A percentile compares a stretch with the other conserved stretches of the same genome.
Conservation (phyloP, 2,888 invertebrate species). For the Acanthosepion lycidas region DNA sequence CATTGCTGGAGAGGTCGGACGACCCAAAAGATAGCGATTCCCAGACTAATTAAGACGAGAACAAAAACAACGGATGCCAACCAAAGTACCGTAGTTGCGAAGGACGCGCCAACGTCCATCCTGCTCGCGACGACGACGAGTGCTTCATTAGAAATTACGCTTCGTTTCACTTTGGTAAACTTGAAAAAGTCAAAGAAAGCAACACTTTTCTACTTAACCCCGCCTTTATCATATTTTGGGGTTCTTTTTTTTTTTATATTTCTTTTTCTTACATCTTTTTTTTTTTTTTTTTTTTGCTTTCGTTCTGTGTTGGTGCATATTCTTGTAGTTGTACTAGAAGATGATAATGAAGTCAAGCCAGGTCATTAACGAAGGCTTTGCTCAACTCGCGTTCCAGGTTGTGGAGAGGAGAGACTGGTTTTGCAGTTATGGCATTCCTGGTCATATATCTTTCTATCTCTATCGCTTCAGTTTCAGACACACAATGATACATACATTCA, state of each 20-base stretch:
- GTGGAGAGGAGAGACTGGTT: background rate
- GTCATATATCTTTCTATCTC: background rate
- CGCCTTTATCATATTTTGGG: background rate
- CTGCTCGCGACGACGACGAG: background rate
- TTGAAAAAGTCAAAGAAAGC: conserved; percentile 33
- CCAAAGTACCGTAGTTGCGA: background rate
- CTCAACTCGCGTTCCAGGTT: background rate
- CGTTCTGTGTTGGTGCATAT: background rate
- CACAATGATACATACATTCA: background rate
- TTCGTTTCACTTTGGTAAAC: conserved; percentile 4
- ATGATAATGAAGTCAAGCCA: background rate
- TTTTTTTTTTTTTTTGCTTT: background rate
- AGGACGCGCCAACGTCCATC: background rate
- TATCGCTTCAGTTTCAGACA: background rate
- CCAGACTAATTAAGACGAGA: background rate
- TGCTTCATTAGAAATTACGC: background rate
- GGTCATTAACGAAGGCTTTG: background rate
- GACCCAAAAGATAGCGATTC: background rate
- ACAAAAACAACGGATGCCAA: background rate
- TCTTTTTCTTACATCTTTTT: background rate
- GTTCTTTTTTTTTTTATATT: background rate
- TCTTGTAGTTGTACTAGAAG: background rate
- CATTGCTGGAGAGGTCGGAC: background rate
- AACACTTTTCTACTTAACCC: background rate
- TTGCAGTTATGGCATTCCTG: too few species aligned